Base-by-base conservation (phyloP, 2,113 vertebrate genomes). In the Garra rufa region DNA sequence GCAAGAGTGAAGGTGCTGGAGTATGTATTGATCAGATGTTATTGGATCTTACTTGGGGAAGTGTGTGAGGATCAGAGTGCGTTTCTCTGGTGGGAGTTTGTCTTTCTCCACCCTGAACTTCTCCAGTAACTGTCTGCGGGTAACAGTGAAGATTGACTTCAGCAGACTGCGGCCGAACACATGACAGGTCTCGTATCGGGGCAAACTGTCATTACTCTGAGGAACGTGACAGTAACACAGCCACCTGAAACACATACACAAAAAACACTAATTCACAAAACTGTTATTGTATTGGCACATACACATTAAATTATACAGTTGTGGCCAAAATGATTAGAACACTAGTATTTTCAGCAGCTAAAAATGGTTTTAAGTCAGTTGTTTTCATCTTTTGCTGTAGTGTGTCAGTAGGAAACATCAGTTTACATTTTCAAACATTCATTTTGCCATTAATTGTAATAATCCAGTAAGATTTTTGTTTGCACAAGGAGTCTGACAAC, bases 31-130 rank as follows among this genome's bases (percentile, higher is more conserved):
- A 44, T 28, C 41, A 13, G 8, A 70, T 1, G 14, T 5, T 87
- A 61, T 57, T 2, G 24, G 43, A 9, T 30, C 95, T 93, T 92
- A 99, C 98, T 99, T 99, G 91, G 98, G 98, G 88, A 99, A 99
- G 90, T 99, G 98, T 30, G 98, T 99, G 87, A 99, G 97, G 87
- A 99, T 99, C 83, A 99, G 96, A 0, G 98, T 99, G 83, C 98
- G 95, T 88, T 99, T 99, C 93, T 99, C 98, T 0, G 98, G 98
- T 38, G 99, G 96, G 89, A 99, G 92, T 87, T 99, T 99, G 92
- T 99, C 98, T 89, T 99, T 99, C 91, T 99, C 98, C 89, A 99
- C 97, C 3, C 98, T 93, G 92, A 99, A 99, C 90, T 99, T 99
- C 92, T 99, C 98, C 86, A 99, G 95, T 34, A 99, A 95, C 91